A percentile compares a stretch with the other conserved stretches of the same genome.
phyloP scores from a whole-genome alignment of 2,113 vertebrate species.

The Lanius ludovicianus region DNA sequence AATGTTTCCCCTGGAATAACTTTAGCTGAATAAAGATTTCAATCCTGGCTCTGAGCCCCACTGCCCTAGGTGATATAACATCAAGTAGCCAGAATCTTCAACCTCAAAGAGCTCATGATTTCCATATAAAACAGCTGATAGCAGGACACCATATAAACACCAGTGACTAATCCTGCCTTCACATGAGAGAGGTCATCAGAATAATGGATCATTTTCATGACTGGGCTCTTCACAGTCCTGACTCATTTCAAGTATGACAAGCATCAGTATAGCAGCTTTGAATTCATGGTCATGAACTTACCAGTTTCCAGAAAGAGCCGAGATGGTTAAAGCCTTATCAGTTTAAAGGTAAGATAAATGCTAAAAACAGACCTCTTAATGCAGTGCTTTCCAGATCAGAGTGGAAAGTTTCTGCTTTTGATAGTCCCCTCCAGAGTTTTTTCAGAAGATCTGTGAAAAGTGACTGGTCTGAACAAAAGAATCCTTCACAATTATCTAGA shows the following conservation, averaged over 20 bases:
- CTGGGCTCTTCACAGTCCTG: neutral
- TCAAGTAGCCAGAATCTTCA: neutral
- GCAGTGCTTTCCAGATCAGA: neutral
- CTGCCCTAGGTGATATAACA: neutral
- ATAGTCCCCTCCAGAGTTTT: neutral
- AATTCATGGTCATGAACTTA: neutral
- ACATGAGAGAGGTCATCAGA: neutral
- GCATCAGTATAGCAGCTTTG: neutral
- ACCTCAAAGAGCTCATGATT: neutral
- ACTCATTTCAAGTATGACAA: neutral
- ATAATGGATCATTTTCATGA: neutral
- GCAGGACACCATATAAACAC: neutral
- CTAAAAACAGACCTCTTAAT: neutral
- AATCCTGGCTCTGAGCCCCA: neutral
- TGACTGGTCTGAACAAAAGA: slow-evolving; percentile 34
- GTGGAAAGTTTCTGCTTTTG: neutral
- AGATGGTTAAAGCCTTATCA: neutral
- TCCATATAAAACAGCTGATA: neutral
- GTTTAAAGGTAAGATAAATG: neutral
- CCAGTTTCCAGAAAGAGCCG: neutral
- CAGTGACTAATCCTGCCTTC: neutral
- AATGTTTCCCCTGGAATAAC: neutral
- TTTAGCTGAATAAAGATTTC: neutral
- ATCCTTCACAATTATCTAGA: slow-evolving; percentile 32
- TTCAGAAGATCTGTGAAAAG: slow-evolving; percentile 5